phyloP scores from a whole-genome alignment of 1,140 invertebrate genomes.

The Cotesia glomerata region DNA sequence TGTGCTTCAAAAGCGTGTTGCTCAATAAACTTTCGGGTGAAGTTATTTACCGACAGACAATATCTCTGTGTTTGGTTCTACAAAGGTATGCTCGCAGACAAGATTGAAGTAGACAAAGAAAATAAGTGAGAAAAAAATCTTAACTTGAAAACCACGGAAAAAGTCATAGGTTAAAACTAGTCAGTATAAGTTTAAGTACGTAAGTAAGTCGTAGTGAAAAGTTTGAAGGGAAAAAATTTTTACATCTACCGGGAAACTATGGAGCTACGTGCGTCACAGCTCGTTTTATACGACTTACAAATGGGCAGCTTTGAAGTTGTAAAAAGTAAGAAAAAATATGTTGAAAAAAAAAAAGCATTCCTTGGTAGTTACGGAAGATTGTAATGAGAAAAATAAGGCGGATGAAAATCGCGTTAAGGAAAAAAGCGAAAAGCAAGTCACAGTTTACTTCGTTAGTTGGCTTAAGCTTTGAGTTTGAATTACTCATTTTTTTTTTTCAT shows the following conservation, averaged over 20 bases:
- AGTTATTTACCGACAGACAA: background rate
- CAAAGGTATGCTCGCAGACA: background rate
- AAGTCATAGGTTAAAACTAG: no score
- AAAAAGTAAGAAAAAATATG: slow-evolving; percentile 33
- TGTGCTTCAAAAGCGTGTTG: slow-evolving; percentile 37
- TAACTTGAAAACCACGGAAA: slow-evolving; percentile 5
- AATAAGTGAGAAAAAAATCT: background rate
- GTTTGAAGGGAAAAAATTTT: slow-evolving; percentile 35
- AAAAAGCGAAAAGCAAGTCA: slow-evolving; percentile 31
- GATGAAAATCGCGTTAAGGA: slow-evolving; percentile 50
- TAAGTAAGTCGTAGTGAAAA: background rate
- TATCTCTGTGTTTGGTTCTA: background rate
- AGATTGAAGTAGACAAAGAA: slow-evolving; percentile 6
- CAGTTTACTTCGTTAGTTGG: slow-evolving; percentile 37
- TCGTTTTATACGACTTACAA: slow-evolving; percentile 23
- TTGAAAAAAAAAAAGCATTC: background rate
- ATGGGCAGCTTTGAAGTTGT: background rate
- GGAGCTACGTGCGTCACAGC: slow-evolving; percentile 24
- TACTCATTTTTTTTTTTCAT: no score
- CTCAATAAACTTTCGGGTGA: slow-evolving; percentile 36
- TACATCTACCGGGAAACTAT: slow-evolving; percentile 32
- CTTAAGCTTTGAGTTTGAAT: slow-evolving; percentile 30
- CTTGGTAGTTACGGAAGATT: background rate
- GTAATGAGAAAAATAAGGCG: slow-evolving; percentile 28
- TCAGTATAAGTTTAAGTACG: background rate